Evolutionary conservation across 2,113 vertebrate genomes (phyloP), one percentile per base, ranked within the genome.

Genomic region (Macaca nemestrina): DNA sequence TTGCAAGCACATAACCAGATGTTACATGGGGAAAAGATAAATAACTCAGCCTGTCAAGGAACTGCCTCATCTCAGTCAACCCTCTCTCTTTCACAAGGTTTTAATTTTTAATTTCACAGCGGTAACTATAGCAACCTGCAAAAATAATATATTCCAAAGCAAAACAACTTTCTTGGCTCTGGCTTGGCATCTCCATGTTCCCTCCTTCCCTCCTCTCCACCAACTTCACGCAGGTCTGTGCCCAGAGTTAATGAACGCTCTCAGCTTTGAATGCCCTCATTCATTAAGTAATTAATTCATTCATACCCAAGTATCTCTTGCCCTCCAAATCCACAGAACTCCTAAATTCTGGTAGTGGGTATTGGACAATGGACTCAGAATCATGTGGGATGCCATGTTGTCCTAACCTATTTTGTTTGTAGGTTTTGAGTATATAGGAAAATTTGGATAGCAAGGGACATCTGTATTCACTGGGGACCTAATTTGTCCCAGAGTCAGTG

Each of bases 111-210:
- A 98, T 99, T 98, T 99, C 98, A 97, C 98, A 98, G 98, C 94
- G 97, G 98, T 99, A 98, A 97, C 99, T 97, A 99, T 98, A 98
- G 98, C 98, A 98, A 99, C 98, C 95, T 40, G 97, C 97, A 98
- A 98, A 98, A 98, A 98, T 98, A 98, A 98, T 98, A 88, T 92
- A 97, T 97, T 98, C 97, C 97, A 90, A 76, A 98, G 98, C 98
- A 98, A 76, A 92, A 98, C 97, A 88, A 98, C 97, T 98, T 98
- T 98, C 98, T 98, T 98, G 98, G 98, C 97, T 98, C 76, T 50
- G 85, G 84, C 97, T 98, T 68, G 90, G 97, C 96, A 90, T 97
- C 97, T 97, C 94, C 78, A 78, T 95, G 96, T 96, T 97, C 97
- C 67, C 96, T 96, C 96, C 89, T 97, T 92, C 88, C 85, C 82